Evolutionary conservation across 1,140 invertebrate genomes (phyloP), one percentile per base, ranked within the genome.

Genomic region (Dendrolimus punctatus): DNA sequence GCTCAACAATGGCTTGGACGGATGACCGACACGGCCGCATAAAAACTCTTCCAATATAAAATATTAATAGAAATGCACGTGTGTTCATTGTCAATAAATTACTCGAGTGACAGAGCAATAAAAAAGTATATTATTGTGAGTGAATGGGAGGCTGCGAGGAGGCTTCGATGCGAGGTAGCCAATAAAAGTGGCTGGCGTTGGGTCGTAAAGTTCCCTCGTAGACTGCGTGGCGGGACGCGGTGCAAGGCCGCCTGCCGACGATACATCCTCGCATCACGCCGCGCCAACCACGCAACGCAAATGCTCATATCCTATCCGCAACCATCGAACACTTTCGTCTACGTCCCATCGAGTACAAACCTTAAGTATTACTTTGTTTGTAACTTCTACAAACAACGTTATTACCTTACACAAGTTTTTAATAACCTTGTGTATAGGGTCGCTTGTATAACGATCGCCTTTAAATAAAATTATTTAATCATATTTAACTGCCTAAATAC

Each of bases 41-140:
- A 83, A 82, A 85, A 84, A 76, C 73, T 68, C 69, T 74, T 76
- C 68, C 69, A 65, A 85, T 76, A 82, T 86, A 86, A 84, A 86
- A 86, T 86, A 84, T 86, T 86, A 85, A 85, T 84, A 84, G 80
- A 84, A 82, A 84, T 83, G 79, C 82, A 83, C 79, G 80, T 82
- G 77, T 66, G 77, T 79, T 84, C 77, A 80, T 82, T 84, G 75
- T 84, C 79, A 80, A 85, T 85, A 85, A 85, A 85, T 85, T 84
- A 85, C 71, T 67, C 60, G 57, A 83, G 79, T 84, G 82, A 85
- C 82, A 76, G 73, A 74, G 76, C 68, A 80, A 84, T 86, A 83
- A 84, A 85, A 84, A 81, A 81, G 73, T 78, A 72, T 83, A 84
- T 85, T 82, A 73, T 80, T 76, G 67, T 62, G 74, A 84, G 74